Conservation (phyloP, 1,140 invertebrate species). For the Doryteuthis pealeii region DNA sequence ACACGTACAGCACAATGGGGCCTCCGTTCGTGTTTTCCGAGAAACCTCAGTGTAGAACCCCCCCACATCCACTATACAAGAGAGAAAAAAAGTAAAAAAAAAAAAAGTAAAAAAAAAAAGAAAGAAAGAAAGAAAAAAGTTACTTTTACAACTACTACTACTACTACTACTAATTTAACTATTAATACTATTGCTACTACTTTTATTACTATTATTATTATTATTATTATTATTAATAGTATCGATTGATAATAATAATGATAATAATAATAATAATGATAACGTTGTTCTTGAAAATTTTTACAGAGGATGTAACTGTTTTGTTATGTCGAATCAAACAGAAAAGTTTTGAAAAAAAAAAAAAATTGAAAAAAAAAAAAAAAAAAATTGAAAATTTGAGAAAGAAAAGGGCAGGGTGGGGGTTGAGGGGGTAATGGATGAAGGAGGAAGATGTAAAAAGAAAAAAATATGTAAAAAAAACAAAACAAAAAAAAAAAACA, state of each 20-base stretch:
- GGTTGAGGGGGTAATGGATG: no score
- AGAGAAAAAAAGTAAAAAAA: background rate
- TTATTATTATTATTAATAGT: background rate
- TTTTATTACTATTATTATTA: background rate
- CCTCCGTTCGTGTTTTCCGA: constrained; percentile 55
- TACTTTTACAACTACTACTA: background rate
- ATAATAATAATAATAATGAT: background rate
- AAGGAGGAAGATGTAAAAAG: no score
- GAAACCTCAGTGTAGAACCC: constrained; percentile 53
- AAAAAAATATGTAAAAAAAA: background rate
- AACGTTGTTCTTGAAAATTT: background rate
- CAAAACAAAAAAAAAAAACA: background rate
- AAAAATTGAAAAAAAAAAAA: no score
- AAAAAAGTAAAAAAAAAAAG: constrained; percentile 2
- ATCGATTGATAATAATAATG: background rate
- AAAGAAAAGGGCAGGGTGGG: no score
- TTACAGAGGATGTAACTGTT: background rate
- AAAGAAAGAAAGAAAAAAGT: background rate
- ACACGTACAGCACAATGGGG: constrained; percentile 55
- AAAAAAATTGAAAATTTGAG: no score
- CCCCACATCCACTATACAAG: background rate
- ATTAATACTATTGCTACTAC: constrained; percentile 14
- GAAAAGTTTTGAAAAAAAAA: no score
- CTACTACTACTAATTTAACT: constrained; percentile 11
- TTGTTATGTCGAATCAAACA: no score